Conservation (phyloP, 2,888 invertebrate genomes). For the Xylocampa areola region DNA sequence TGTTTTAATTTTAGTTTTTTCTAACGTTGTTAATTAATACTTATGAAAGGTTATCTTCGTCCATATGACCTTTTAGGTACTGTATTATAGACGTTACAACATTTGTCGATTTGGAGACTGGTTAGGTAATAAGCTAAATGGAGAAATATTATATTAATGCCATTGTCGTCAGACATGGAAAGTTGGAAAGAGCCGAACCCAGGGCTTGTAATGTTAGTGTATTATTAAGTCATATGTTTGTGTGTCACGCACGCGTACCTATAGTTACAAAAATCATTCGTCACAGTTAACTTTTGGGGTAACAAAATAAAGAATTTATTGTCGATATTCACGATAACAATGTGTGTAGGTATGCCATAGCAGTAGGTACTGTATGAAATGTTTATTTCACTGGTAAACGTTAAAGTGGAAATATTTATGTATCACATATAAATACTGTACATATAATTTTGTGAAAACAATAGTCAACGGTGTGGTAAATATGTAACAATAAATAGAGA, state of each 20-base stretch:
- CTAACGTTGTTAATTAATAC: constrained; percentile 3
- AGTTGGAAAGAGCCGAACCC: constrained; percentile 53
- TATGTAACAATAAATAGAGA: neutral
- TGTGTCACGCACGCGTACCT: constrained; percentile 65
- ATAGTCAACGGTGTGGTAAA: neutral
- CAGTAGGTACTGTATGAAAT: neutral
- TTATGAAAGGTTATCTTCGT: constrained; percentile 20
- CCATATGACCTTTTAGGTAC: constrained; percentile 7
- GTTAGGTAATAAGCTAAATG: constrained; percentile 55
- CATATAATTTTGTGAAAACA: neutral
- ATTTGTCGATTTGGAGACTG: constrained; percentile 33
- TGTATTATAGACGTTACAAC: constrained; percentile 21
- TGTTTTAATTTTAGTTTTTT: constrained; percentile 31
- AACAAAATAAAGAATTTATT: constrained; percentile 57
- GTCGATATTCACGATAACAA: constrained; percentile 22
- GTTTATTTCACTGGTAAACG: neutral
- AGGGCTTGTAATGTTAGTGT: constrained; percentile 59
- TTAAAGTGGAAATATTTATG: neutral
- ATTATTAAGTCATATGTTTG: constrained; percentile 71
- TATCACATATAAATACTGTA: neutral
- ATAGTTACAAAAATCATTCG: constrained; percentile 64
- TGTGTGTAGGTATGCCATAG: neutral
- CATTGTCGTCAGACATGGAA: constrained; percentile 50
- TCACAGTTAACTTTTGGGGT: constrained; percentile 62
- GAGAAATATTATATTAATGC: constrained; percentile 52